Evolutionary conservation across 2,888 invertebrate genomes (phyloP).

Genomic region (Graphium colonna): DNA sequence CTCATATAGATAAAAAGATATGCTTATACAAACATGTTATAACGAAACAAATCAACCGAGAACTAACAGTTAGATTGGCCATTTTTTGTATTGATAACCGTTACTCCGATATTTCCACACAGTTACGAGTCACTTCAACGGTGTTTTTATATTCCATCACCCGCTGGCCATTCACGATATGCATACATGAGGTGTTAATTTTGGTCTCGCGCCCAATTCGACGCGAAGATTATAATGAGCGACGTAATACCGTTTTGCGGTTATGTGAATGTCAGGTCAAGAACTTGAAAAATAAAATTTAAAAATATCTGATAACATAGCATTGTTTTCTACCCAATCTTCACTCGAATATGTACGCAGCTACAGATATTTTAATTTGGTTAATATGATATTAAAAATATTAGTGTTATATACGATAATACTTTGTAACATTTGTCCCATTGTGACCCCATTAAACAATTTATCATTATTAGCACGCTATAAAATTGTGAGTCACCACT

Average conservation of each 20-base stretch:
- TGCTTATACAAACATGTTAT: slow-evolving; percentile 18
- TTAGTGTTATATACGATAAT: too few species aligned
- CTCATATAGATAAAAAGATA: background rate
- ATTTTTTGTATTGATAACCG: slow-evolving; percentile 38
- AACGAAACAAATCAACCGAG: slow-evolving; percentile 21
- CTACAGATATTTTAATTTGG: too few species aligned
- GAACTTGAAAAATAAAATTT: background rate
- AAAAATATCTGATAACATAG: background rate
- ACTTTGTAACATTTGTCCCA: background rate
- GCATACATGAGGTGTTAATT: slow-evolving; percentile 6
- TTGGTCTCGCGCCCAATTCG: background rate
- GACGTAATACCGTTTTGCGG: background rate
- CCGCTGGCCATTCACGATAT: background rate
- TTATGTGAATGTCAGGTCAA: background rate
- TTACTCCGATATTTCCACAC: slow-evolving; percentile 45
- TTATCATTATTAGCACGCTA: background rate
- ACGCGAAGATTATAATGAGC: background rate
- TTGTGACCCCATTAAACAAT: slow-evolving; percentile 7
- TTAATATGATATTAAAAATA: too few species aligned
- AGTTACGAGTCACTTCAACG: slow-evolving; percentile 37
- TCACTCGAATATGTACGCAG: too few species aligned
- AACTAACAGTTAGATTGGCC: slow-evolving; percentile 30
- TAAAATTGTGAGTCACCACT: slow-evolving; percentile 7
- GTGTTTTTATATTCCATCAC: slow-evolving; percentile 22
- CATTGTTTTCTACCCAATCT: too few species aligned